Percentiles rank a stretch among this genome's conserved stretches.
Evolutionary conservation across 1,140 invertebrate species (phyloP).

Genomic region (Streblospio benedicti): DNA sequence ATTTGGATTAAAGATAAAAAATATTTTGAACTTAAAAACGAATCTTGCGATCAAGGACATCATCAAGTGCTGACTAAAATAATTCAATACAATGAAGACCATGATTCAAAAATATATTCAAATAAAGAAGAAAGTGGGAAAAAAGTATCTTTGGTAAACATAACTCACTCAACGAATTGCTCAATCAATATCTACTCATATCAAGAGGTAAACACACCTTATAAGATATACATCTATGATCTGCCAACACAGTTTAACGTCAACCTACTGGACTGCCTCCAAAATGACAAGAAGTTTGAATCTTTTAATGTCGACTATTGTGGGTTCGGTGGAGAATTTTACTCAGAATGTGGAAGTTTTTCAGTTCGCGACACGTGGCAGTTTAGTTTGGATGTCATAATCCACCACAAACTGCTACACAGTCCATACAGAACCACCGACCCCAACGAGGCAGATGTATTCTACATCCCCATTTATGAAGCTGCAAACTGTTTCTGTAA

Average conservation of each 20-base stretch:
- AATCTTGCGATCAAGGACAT: too few relatives aligned
- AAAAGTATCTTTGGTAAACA: too few relatives aligned
- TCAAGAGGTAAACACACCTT: too few relatives aligned
- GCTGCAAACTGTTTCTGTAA: conserved; percentile 22
- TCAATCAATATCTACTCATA: not conserved
- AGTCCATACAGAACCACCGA: conserved; percentile 26
- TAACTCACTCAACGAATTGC: not conserved
- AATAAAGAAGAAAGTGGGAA: too few relatives aligned
- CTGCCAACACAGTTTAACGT: conserved; percentile 27
- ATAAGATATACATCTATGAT: conserved; percentile 31
- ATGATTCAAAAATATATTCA: too few relatives aligned
- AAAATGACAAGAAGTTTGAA: not conserved
- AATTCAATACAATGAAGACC: too few relatives aligned
- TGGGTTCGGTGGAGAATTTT: conserved; percentile 27
- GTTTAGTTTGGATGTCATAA: conserved; percentile 29
- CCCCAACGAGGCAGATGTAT: conserved; percentile 26
- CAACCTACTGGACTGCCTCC: conserved; percentile 21
- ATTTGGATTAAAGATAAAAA: too few relatives aligned
- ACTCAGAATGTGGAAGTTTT: too few relatives aligned
- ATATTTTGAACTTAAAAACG: too few relatives aligned
- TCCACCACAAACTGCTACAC: conserved; percentile 29
- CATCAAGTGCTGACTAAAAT: not conserved
- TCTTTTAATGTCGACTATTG: conserved; percentile 24
- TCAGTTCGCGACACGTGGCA: conserved; percentile 25
- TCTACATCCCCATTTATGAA: conserved; percentile 32